Evolutionary conservation across 64 coral and sea anemone genomes (phyloP).

Genomic region (Trachythela sp.): DNA sequence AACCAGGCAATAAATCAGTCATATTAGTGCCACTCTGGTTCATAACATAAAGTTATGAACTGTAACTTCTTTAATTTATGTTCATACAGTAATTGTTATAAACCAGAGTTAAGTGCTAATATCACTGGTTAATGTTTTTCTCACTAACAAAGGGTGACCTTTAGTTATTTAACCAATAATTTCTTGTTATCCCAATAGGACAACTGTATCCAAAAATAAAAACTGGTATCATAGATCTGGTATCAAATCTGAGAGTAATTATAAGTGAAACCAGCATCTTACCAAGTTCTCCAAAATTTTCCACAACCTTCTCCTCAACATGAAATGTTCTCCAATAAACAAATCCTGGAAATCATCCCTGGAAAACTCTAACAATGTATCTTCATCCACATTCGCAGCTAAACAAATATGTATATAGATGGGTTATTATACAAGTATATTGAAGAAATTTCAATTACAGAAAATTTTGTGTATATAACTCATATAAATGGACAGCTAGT

Average conservation of each 20-base stretch:
- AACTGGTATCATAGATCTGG: neutral
- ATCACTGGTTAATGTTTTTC: too few species aligned
- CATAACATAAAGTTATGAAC: too few species aligned
- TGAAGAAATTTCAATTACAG: neutral
- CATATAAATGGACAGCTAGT: too few species aligned
- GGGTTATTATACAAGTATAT: neutral
- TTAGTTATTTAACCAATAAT: too few species aligned
- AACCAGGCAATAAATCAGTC: too few species aligned
- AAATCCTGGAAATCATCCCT: neutral
- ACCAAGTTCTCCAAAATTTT: neutral
- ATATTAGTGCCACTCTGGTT: too few species aligned
- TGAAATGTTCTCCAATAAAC: neutral
- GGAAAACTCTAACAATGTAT: neutral
- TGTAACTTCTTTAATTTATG: too few species aligned
- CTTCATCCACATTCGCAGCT: neutral
- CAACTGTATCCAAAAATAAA: too few species aligned
- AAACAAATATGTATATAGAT: neutral
- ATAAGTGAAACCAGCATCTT: neutral
- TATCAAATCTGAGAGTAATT: neutral
- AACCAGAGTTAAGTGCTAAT: too few species aligned
- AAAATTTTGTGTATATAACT: neutral
- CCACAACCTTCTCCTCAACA: neutral
- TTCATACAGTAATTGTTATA: too few species aligned
- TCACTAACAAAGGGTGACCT: too few species aligned
- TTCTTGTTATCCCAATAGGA: too few species aligned